Evolutionary conservation across 2,888 invertebrate genomes (phyloP), one percentile per base, ranked within the genome.

Genomic region (Rhagonycha fulva): DNA sequence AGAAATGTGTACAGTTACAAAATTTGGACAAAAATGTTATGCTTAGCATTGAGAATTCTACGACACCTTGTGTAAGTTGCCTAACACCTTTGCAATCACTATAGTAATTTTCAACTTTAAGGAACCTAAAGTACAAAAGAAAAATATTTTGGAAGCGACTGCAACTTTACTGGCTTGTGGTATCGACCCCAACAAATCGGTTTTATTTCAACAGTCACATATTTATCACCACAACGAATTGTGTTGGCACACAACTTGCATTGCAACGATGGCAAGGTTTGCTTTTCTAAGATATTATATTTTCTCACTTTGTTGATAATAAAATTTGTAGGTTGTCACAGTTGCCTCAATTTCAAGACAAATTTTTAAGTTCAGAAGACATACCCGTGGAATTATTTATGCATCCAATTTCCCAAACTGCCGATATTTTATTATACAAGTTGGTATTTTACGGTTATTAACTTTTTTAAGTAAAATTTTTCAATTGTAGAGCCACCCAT

Each of bases 321-420:
- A n/a, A n/a, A 7, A 2, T 67, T 69, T 79, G 72, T 32, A 90
- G 94, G 77, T 89, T 97, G 62, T 90, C 91, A 0, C 94, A 95
- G 84, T 89, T 98, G 83, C 97, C 98, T 9, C 98, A 98, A 87
- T 99, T 93, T 89, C 96, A 95, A 88, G 97, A 97, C 86, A 96
- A 96, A 86, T 93, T 94, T 0, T 91, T 91, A 63, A 86, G 86
- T 68, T 82, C 94, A 70, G 93, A 94, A 85, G 95, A 95, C 83
- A 89, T 95, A 19, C 94, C 95, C 3, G 88, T 98, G 19, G 98
- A 98, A 1, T 88, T 99, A 76, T 94, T 94, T 85, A 91, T 96
- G 1, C 99, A 99, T 89, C 99, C 99, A 4, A 94, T 99, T 67
- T 89, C 99, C 76, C 96, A 98, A 90, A 94, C 96, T 78, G 98